Evolutionary conservation across 2,888 invertebrate species (phyloP), one percentile per base, ranked within the genome.

Genomic region (Nebria salina): DNA sequence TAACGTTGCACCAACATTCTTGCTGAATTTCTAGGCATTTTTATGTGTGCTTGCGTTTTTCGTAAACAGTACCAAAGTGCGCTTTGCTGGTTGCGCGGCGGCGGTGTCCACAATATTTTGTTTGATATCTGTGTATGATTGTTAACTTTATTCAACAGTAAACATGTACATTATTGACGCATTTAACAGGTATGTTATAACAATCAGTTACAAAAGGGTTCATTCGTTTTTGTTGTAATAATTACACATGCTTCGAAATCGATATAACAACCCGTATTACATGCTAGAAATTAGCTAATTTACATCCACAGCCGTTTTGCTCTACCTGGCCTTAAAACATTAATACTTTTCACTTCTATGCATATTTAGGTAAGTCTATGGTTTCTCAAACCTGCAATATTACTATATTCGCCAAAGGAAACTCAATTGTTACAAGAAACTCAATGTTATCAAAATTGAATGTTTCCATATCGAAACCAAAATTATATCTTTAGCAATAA

Each of bases 61-160:
- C 72, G 70, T 75, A 75, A 70, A 80, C 80, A 75, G 80, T 80
- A 54, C 75, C 80, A 80, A 80, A 80, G 80, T 80, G 80, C 80
- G 75, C 54, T 80, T 75, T 70, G 72, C 43, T 26, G 70, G 75
- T 75, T 80, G 80, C 80, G 80, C 80, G 80, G 70, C 80, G 80
- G 80, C 80, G 75, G 72, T 68, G 68, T 80, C 75, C 75, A 80
- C 80, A 75, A 75, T 80, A 68, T 72, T 76, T 75, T 79, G 43
- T 79, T 79, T 75, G 66, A 70, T 70, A 43, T 75, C 66, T 75
- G 54, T n/a, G 72, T 72, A 76, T 72, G 73, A 72, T 81, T 81
- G 65, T 73, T 73, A 76, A 73, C 20, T 2, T 65, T 25, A 41
- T 81, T 43, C 66, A 73, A 76, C 66, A 76, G 73, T 65, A 34